phyloP scores from a whole-genome alignment of 1,140 invertebrate species.

The Physella acuta region DNA sequence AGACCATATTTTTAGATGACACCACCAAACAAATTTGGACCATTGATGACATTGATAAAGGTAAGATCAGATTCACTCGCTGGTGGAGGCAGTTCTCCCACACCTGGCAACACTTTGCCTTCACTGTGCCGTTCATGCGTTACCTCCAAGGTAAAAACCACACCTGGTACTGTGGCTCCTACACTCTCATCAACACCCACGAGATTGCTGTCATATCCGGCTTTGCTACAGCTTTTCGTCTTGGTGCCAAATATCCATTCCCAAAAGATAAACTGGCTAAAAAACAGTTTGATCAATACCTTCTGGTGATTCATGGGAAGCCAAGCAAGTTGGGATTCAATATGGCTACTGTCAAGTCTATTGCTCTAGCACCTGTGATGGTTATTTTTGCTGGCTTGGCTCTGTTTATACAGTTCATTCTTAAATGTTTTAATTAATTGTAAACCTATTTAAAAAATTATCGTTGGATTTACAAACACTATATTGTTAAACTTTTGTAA shows the following conservation, averaged over 20 bases:
- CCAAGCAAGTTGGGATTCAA: conserved; percentile 33
- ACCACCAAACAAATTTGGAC: conserved; percentile 37
- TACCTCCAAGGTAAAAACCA: conserved; percentile 45
- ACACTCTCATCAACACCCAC: conserved; percentile 51
- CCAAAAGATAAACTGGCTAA: conserved; percentile 40
- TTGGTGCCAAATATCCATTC: conserved; percentile 50
- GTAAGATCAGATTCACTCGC: conserved; percentile 39
- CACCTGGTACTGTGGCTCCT: conserved; percentile 45
- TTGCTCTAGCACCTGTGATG: conserved; percentile 34
- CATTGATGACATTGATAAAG: conserved; percentile 33
- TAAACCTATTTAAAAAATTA: background rate
- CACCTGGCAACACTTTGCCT: conserved; percentile 50
- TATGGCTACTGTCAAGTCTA: conserved; percentile 27
- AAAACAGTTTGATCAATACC: conserved; percentile 50
- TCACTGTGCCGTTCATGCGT: conserved; percentile 46
- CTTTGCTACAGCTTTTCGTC: conserved; percentile 39
- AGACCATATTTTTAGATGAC: conserved; percentile 50
- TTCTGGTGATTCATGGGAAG: conserved; percentile 42
- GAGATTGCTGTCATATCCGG: conserved; percentile 50
- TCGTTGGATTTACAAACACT: background rate
- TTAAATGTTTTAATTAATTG: conserved; percentile 10
- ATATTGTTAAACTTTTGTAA: background rate
- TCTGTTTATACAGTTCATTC: conserved; percentile 25
- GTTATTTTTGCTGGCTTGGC: conserved; percentile 35
- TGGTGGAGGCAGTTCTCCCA: conserved; percentile 52